A percentile compares a stretch with the other conserved stretches of the same genome.
Evolutionary conservation across 2,797 vertebrate genomes (phyloP).

Genomic region (Chrysocyon brachyurus): DNA sequence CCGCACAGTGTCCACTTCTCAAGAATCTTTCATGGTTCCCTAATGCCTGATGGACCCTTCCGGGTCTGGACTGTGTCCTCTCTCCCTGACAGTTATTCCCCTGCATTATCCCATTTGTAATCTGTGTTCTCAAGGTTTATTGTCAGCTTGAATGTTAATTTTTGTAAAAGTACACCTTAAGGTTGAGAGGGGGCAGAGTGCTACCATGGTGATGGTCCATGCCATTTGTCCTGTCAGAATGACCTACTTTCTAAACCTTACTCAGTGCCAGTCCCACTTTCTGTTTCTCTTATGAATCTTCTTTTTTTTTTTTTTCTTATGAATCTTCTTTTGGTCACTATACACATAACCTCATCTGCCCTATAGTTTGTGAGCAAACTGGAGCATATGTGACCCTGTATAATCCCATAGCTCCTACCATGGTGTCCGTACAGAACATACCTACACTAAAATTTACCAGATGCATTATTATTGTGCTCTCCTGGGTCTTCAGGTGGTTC

Average conservation of each 20-base stretch:
- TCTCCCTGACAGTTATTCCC: not conserved
- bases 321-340: not conserved
- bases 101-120: not conserved
- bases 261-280: not conserved
- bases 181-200: not conserved
- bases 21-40: not conserved
- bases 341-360: not conserved
- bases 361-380: not conserved
- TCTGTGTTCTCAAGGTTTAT: not conserved
- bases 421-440: not conserved
- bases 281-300: not conserved
- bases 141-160: not conserved
- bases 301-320: not conserved
- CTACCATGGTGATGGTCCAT: not conserved
- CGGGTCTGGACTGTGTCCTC: not conserved
- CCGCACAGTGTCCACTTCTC: not conserved
- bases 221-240: not conserved
- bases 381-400: not conserved
- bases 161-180: not conserved
- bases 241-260: not conserved
- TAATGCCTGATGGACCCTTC: accelerated
- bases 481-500: not conserved
- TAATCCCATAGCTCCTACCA: not conserved
- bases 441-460: not conserved
- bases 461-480: not conserved